Evolutionary conservation across 2,888 invertebrate species (phyloP).

Genomic region (Dryocosmus kuriphilus): DNA sequence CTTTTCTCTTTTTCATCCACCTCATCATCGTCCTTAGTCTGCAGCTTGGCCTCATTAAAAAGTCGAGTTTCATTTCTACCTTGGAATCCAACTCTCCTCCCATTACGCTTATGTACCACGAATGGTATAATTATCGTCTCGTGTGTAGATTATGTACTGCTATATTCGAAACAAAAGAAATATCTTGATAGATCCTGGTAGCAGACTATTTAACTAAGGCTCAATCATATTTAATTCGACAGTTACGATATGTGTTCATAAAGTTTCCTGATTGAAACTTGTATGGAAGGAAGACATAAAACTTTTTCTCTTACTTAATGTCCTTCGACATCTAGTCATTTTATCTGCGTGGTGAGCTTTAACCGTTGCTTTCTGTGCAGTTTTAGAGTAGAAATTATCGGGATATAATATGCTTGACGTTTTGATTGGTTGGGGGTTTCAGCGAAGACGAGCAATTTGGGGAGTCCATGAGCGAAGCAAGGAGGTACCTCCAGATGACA

Average conservation of each 20-base stretch:
- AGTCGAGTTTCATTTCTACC: slow-evolving; percentile 1
- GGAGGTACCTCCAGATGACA: slow-evolving; percentile 69
- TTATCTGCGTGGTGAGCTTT: slow-evolving; percentile 14
- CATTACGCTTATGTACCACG: neutral
- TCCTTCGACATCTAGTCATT: too few relatives aligned
- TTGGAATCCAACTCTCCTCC: neutral
- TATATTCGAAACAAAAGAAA: neutral
- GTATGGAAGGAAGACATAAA: too few relatives aligned
- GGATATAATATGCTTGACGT: slow-evolving; percentile 39
- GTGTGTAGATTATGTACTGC: neutral
- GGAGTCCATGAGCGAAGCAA: slow-evolving; percentile 67
- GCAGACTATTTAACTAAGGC: neutral
- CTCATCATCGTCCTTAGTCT: neutral
- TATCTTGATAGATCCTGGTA: neutral
- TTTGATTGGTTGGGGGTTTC: slow-evolving; percentile 65
- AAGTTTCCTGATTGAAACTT: neutral
- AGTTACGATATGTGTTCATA: neutral
- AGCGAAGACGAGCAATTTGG: slow-evolving; percentile 71
- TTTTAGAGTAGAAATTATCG: slow-evolving; percentile 1
- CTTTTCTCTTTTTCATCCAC: neutral
- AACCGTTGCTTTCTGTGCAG: neutral
- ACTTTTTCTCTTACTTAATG: too few relatives aligned
- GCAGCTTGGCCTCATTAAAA: slow-evolving; percentile 4
- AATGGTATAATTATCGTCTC: slow-evolving; percentile 9
- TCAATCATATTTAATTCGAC: neutral